Conservation (phyloP, 2,888 invertebrate genomes). For the Amblyjoppa proteus region DNA sequence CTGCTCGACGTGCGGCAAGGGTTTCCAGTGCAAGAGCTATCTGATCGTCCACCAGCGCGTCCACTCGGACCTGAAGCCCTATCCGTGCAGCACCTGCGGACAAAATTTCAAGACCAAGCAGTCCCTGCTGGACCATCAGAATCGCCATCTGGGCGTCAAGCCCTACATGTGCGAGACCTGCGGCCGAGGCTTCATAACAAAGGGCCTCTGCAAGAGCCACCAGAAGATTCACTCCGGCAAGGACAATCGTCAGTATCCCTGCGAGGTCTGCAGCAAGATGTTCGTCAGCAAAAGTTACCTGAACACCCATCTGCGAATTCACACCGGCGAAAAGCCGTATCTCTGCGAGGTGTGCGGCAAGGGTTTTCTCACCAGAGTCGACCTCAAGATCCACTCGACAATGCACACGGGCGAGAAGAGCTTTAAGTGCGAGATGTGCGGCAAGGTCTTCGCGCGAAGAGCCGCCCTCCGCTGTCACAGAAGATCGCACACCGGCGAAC, state of each 20-base stretch:
- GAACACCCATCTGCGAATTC: slow-evolving; percentile 87
- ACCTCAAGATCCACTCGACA: slow-evolving; percentile 87
- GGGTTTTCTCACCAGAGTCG: slow-evolving; percentile 87
- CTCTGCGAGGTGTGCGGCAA: slow-evolving; percentile 88
- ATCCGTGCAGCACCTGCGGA: slow-evolving; percentile 87
- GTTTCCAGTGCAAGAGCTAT: slow-evolving; percentile 88
- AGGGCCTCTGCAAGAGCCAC: slow-evolving; percentile 87
- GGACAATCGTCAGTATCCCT: slow-evolving; percentile 87
- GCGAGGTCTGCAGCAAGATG: slow-evolving; percentile 87
- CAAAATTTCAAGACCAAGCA: slow-evolving; percentile 88
- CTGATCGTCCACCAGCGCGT: slow-evolving; percentile 88
- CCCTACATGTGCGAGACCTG: slow-evolving; percentile 87
- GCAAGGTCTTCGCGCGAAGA: slow-evolving; percentile 88
- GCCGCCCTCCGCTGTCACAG: slow-evolving; percentile 87
- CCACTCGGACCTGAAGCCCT: slow-evolving; percentile 87
- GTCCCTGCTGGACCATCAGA: slow-evolving; percentile 87
- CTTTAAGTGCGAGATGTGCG: slow-evolving; percentile 88
- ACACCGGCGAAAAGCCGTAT: slow-evolving; percentile 88
- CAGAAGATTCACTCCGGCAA: slow-evolving; percentile 87
- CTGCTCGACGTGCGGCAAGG: slow-evolving; percentile 88
- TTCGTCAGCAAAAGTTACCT: slow-evolving; percentile 88
- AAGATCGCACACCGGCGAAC: slow-evolving; percentile 87
- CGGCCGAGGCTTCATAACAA: slow-evolving; percentile 87
- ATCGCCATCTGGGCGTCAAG: slow-evolving; percentile 87
- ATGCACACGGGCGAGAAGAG: slow-evolving; percentile 89